phyloP scores from a whole-genome alignment of 2,888 invertebrate genomes.

The Coelopa pilipes region DNA sequence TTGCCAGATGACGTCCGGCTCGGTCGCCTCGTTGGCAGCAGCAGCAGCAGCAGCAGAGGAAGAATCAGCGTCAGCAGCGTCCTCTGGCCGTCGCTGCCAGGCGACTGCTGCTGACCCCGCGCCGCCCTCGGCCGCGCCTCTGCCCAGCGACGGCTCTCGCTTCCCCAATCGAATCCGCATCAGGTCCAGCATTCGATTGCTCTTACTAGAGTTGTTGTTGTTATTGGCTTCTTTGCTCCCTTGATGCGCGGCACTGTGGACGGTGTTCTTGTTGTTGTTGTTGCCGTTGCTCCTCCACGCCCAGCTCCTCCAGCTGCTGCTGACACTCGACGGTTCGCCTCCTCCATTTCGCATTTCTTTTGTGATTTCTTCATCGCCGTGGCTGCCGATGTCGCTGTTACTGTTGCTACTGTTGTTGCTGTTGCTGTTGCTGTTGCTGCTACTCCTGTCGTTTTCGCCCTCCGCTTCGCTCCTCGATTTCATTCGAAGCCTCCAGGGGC shows the following conservation, averaged over 20 bases:
- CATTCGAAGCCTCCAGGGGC: too few species aligned
- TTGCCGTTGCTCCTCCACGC: background rate
- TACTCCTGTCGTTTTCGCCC: constrained; percentile 16
- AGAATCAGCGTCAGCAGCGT: too few species aligned
- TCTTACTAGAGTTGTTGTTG: background rate
- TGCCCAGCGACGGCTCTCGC: background rate
- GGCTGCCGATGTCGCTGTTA: constrained; percentile 34
- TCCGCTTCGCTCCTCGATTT: too few species aligned
- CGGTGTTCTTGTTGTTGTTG: background rate
- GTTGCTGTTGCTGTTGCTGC: constrained; percentile 37
- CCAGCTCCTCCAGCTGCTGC: background rate
- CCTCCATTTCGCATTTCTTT: background rate
- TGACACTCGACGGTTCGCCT: background rate
- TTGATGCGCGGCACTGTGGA: background rate
- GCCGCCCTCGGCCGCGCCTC: background rate
- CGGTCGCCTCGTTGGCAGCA: background rate
- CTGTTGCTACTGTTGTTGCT: constrained; percentile 34
- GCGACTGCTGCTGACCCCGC: background rate
- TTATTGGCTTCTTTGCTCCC: background rate
- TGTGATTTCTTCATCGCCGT: background rate
- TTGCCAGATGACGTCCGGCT: background rate
- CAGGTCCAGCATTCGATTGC: constrained; percentile 19
- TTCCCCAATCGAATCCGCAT: constrained; percentile 11
- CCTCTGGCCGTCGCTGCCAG: background rate
- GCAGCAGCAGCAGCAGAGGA: background rate